Percentiles rank a stretch among this genome's conserved stretches.
These are phyloP conservation scores for Saguinus midas DNA, from an alignment of 2,113 vertebrate genomes.

Conservation along the genomic window DNA sequence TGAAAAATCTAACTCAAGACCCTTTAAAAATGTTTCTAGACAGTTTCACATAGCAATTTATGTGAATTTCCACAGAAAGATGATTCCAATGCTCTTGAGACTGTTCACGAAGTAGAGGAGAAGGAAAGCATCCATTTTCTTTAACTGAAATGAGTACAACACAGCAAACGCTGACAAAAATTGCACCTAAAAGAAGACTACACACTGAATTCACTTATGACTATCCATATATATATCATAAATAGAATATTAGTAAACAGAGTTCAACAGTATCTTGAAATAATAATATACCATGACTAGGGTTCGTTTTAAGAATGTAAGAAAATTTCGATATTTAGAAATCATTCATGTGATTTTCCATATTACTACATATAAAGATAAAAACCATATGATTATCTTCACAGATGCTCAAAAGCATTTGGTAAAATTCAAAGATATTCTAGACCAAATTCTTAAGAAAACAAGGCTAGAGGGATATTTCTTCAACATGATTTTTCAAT, in stretches of 20 bases:
- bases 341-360: not conserved
- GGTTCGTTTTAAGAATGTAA: not conserved
- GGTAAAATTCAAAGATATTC: not conserved
- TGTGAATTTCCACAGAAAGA: not conserved
- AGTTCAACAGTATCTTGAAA: not conserved
- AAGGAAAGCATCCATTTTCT: not conserved
- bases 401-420: not conserved
- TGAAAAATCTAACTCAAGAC: not conserved
- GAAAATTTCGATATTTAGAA: not conserved
- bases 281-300: not conserved
- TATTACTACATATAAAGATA: not conserved
- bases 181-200: not conserved
- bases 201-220: not conserved
- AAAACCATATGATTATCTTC: not conserved
- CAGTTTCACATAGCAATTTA: not conserved
- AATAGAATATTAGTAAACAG: slow-evolving; percentile 4
- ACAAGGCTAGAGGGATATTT: not conserved
- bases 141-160: not conserved
- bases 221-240: slow-evolving; percentile 1
- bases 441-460: slow-evolving; percentile 14
- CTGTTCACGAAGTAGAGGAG: not conserved
- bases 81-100: not conserved
- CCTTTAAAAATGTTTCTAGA: not conserved
- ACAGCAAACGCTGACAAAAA: not conserved
- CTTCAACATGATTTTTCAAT: not conserved